phyloP scores from a whole-genome alignment of 2,888 invertebrate species.

The Cheilosia grossa region DNA sequence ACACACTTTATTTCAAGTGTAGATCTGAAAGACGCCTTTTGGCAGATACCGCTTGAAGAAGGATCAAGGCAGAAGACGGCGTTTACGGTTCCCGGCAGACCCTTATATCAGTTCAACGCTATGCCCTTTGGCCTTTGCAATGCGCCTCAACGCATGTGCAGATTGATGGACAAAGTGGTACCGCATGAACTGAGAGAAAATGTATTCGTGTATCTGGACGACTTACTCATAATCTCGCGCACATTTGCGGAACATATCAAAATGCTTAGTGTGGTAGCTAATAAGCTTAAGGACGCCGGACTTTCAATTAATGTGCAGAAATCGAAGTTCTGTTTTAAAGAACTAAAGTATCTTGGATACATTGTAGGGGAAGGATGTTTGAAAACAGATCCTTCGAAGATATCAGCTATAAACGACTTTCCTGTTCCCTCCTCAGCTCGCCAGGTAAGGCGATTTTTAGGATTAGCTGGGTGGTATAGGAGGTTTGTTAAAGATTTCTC shows the following conservation, averaged over 20 bases:
- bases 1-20: slow-evolving; percentile 5
- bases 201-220: slow-evolving; percentile 16
- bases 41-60: slow-evolving; percentile 37
- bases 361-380: neutral
- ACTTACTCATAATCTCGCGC: slow-evolving; percentile 3
- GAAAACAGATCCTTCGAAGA: neutral
- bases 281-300: neutral
- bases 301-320: slow-evolving; percentile 8
- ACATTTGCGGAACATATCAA: slow-evolving; percentile 9
- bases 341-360: slow-evolving; percentile 18
- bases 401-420: neutral
- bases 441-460: slow-evolving; percentile 7
- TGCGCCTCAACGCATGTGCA: neutral
- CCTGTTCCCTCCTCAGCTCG: neutral
- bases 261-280: neutral
- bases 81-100: slow-evolving; percentile 46
- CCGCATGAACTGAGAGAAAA: neutral
- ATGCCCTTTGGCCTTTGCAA: slow-evolving; percentile 51
- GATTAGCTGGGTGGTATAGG: neutral
- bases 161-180: slow-evolving; percentile 8
- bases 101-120: slow-evolving; percentile 40
- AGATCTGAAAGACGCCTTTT: slow-evolving; percentile 43
- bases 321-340: slow-evolving; percentile 13
- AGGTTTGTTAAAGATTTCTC: neutral
- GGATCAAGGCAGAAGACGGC: slow-evolving; percentile 37